Evolutionary conservation across 1,140 invertebrate genomes (phyloP).

Genomic region (Aleiodes sp.): DNA sequence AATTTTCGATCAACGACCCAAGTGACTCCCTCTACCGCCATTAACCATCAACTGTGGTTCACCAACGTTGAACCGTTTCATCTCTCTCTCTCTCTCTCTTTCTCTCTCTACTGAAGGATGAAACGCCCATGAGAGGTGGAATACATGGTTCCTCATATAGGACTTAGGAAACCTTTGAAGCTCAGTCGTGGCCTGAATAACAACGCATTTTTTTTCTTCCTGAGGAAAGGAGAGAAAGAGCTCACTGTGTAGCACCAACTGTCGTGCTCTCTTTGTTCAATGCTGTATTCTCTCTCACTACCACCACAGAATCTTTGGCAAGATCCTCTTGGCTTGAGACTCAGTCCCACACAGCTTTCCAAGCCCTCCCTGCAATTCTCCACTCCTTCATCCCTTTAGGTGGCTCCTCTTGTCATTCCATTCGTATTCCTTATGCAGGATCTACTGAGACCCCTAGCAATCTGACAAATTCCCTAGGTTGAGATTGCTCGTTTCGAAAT

Average conservation of each 20-base stretch:
- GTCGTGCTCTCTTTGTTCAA: slow-evolving; percentile 7
- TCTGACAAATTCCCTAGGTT: slow-evolving; percentile 45
- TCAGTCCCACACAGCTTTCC: not conserved
- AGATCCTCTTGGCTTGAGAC: not conserved
- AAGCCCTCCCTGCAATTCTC: no score
- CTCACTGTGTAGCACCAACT: slow-evolving; percentile 7
- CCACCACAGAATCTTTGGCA: not conserved
- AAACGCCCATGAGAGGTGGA: not conserved
- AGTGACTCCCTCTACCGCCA: slow-evolving; percentile 14
- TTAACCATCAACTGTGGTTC: slow-evolving; percentile 2
- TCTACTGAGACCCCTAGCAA: slow-evolving; percentile 34
- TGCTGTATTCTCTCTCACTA: not conserved
- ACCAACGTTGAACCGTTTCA: not conserved
- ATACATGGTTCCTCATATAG: slow-evolving; percentile 1
- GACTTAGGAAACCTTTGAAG: slow-evolving; percentile 7
- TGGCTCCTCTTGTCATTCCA: slow-evolving; percentile 19
- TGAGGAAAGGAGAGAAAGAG: not conserved
- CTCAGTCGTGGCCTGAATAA: slow-evolving; percentile 36
- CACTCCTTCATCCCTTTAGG: not conserved
- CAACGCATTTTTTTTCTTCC: slow-evolving; percentile 22
- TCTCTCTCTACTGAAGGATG: not conserved
- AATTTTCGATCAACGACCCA: slow-evolving; percentile 22
- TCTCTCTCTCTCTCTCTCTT: not conserved
- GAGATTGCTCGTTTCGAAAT: slow-evolving; percentile 46
- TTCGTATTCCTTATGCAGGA: slow-evolving; percentile 47